Evolutionary conservation across 37 sponge, comb jelly and placozoan genomes (phyloP).

Genomic region (Cladorhizidae sp.): DNA sequence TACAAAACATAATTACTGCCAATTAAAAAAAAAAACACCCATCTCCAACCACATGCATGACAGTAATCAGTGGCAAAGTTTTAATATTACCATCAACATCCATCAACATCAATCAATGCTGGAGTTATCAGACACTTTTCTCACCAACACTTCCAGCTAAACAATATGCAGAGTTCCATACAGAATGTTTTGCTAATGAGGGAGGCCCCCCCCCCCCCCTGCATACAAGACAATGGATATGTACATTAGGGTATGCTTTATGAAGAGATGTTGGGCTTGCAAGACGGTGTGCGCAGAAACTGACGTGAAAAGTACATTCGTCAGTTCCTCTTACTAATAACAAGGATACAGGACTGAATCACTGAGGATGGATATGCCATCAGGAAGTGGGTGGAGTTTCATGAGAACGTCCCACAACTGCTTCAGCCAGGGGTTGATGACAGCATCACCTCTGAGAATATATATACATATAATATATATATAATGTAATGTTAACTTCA

Average conservation of each 20-base stretch:
- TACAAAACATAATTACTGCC: too few species aligned
- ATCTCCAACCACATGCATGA: too few species aligned
- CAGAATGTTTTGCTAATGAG: too few species aligned
- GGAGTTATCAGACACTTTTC: too few species aligned
- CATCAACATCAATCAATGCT: too few species aligned
- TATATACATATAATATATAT: too few species aligned
- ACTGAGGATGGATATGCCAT: slow-evolving; percentile 31
- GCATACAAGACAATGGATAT: neutral
- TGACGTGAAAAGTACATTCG: neutral
- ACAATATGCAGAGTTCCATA: too few species aligned
- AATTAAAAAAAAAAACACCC: too few species aligned
- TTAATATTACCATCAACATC: too few species aligned
- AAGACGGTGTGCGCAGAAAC: neutral
- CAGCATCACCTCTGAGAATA: slow-evolving; percentile 80
- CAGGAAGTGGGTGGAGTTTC: slow-evolving; percentile 76
- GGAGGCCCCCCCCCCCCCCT: too few species aligned
- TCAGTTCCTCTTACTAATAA: neutral
- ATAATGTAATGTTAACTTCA: neutral
- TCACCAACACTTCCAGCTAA: too few species aligned
- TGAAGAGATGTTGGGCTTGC: neutral
- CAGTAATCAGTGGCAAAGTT: too few species aligned
- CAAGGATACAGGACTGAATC: slow-evolving; percentile 50
- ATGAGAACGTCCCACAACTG: slow-evolving; percentile 64
- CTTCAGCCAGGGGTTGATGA: slow-evolving; percentile 83
- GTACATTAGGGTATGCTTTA: neutral